These are phyloP conservation scores for Tribolium castaneum DNA, from an alignment of 1,140 invertebrate genomes.

Conservation along the genomic window DNA sequence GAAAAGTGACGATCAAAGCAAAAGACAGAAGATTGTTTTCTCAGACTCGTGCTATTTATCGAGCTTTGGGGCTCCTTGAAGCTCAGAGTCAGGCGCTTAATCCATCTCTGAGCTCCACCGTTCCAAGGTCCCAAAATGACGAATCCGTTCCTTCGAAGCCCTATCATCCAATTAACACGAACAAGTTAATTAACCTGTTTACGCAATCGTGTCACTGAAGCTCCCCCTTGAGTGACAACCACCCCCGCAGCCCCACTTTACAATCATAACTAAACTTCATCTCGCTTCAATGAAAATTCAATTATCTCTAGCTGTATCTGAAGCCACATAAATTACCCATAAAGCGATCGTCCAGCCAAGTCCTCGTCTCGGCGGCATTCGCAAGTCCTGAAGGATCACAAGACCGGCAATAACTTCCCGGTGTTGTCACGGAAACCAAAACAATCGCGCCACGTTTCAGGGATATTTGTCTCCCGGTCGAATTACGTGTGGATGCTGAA, in stretches of 20 bases:
- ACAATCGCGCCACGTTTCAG: slow-evolving; percentile 46
- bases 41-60: no score
- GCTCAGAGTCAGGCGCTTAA: background rate
- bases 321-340: slow-evolving; percentile 52
- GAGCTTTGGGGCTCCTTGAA: no score
- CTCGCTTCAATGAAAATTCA: slow-evolving; percentile 50
- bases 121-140: background rate
- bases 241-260: slow-evolving; percentile 36
- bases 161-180: background rate
- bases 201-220: background rate
- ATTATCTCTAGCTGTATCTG: slow-evolving; percentile 51
- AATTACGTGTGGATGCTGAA: background rate
- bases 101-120: background rate
- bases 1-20: no score
- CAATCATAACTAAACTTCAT: slow-evolving; percentile 48
- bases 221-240: slow-evolving; percentile 11
- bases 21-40: no score
- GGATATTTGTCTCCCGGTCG: slow-evolving; percentile 43
- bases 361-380: background rate
- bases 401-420: slow-evolving; percentile 15
- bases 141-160: background rate
- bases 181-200: slow-evolving; percentile 23
- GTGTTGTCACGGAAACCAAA: slow-evolving; percentile 50
- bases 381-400: background rate
- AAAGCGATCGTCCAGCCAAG: slow-evolving; percentile 9